Conservation (phyloP, 1,140 invertebrate species). For the Drosophila busckii region DNA sequence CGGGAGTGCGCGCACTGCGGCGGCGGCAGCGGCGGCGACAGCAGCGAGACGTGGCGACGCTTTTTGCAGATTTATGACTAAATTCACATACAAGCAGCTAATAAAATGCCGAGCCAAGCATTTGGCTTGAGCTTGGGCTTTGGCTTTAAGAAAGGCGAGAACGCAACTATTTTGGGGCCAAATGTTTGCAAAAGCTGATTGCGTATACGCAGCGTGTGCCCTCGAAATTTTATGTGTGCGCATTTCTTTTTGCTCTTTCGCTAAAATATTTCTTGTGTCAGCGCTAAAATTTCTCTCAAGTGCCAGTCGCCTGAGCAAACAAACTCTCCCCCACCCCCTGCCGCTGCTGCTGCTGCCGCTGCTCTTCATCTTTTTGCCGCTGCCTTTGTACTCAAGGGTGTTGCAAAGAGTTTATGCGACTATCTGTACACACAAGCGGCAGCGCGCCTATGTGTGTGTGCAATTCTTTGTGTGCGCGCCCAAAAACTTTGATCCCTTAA, state of each 20-base stretch:
- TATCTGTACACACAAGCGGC: too few relatives aligned
- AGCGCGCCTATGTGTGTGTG: neutral
- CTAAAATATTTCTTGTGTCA: constrained; percentile 75
- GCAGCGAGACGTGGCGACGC: too few relatives aligned
- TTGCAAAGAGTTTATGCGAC: constrained; percentile 55
- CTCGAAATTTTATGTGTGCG: constrained; percentile 47
- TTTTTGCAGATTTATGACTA: constrained; percentile 72
- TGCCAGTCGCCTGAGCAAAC: constrained; percentile 66
- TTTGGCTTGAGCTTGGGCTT: constrained; percentile 40
- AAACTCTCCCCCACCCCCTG: too few relatives aligned
- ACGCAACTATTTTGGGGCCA: constrained; percentile 60
- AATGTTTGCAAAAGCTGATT: constrained; percentile 70
- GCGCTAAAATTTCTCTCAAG: constrained; percentile 68
- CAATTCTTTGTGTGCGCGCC: constrained; percentile 12
- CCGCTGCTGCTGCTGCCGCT: constrained; percentile 27
- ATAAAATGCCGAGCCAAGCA: constrained; percentile 73
- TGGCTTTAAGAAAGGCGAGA: constrained; percentile 54
- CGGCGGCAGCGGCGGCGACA: constrained; percentile 47
- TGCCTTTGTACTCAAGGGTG: constrained; percentile 57
- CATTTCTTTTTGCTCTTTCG: constrained; percentile 25
- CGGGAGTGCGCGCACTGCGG: constrained; percentile 59
- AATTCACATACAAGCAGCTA: constrained; percentile 74
- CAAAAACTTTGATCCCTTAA: constrained; percentile 69
- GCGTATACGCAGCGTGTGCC: constrained; percentile 68
- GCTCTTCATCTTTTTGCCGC: neutral